Conservation (phyloP, 1,140 invertebrate species). For the Geopemphigus sp. region DNA sequence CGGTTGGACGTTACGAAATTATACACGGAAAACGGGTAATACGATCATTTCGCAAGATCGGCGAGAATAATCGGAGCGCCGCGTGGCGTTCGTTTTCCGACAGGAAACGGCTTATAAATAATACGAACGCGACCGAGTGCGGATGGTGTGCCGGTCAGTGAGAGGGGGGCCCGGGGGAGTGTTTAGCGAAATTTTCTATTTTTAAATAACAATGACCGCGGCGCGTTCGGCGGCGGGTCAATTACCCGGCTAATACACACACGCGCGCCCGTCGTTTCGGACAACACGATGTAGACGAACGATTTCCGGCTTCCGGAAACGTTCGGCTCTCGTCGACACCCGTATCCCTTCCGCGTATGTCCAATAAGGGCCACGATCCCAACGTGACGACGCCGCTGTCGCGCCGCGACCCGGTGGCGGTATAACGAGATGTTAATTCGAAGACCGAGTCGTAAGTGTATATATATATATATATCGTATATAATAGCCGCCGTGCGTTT, state of each 20-base stretch:
- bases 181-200: constrained; percentile 14
- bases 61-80: not conserved
- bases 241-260: constrained; percentile 18
- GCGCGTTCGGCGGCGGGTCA: constrained; percentile 17
- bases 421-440: constrained; percentile 41
- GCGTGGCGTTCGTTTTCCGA: not conserved
- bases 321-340: constrained; percentile 15
- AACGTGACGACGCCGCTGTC: too few species aligned
- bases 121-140: not conserved
- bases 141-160: not conserved
- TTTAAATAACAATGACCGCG: constrained; percentile 28
- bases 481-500: too few species aligned
- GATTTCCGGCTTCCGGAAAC: constrained; percentile 39
- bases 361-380: too few species aligned
- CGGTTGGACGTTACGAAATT: not conserved
- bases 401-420: too few species aligned
- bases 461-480: not conserved
- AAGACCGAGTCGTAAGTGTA: too few species aligned
- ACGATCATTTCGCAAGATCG: not conserved
- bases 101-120: constrained; percentile 1
- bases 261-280: too few species aligned
- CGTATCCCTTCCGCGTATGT: not conserved
- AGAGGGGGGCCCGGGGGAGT: too few species aligned
- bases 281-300: constrained; percentile 1
- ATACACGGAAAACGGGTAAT: not conserved